phyloP scores from a whole-genome alignment of 2,888 invertebrate genomes.

The Vandiemenella viatica region DNA sequence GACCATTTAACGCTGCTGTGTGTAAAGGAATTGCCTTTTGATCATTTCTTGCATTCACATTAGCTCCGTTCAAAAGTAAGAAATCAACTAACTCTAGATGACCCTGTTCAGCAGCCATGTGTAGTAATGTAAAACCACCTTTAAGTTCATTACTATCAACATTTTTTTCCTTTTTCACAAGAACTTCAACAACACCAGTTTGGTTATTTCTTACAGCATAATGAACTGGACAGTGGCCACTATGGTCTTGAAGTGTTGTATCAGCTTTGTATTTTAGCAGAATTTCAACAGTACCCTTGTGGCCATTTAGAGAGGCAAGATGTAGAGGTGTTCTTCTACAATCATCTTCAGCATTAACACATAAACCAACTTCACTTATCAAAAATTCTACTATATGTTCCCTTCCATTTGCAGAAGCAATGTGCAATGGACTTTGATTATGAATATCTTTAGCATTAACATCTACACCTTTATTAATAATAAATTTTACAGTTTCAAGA shows the following conservation, averaged over 20 bases:
- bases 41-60: too few species aligned
- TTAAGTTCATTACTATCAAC: not conserved
- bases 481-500: constrained; percentile 13
- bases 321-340: not conserved
- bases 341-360: not conserved
- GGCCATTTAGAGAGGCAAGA: not conserved
- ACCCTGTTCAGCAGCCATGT: too few species aligned
- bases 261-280: not conserved
- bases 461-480: constrained; percentile 6
- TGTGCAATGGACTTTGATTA: not conserved
- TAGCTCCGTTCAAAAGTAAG: too few species aligned
- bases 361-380: not conserved
- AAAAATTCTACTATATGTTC: not conserved
- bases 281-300: not conserved
- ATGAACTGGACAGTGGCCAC: not conserved
- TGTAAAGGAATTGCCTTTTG: too few species aligned
- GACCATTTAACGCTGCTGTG: too few species aligned
- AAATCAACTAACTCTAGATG: too few species aligned
- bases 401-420: not conserved
- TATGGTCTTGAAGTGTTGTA: not conserved
- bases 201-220: not conserved
- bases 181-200: not conserved
- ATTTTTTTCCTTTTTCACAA: not conserved
- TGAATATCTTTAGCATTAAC: not conserved
- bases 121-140: constrained; percentile 9